Evolutionary conservation across 30 jellyfish, hydroid and myxozoan genomes (phyloP).

Genomic region (Hydra vulgaris): DNA sequence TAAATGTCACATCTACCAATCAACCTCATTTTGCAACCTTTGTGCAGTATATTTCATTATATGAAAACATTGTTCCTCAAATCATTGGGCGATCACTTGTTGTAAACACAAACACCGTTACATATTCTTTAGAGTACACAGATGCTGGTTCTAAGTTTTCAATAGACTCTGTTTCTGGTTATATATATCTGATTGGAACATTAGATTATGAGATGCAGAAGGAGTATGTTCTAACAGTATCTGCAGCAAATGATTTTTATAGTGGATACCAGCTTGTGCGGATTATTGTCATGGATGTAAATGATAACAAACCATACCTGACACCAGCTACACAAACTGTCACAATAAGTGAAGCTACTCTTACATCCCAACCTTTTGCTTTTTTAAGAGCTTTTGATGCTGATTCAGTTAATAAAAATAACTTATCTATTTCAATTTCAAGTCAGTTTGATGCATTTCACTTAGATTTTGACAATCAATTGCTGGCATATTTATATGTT

Average conservation of each 20-base stretch:
- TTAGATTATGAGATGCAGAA: slow-evolving; percentile 47
- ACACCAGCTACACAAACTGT: slow-evolving; percentile 34
- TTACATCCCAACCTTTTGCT: slow-evolving; percentile 22
- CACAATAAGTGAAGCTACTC: slow-evolving; percentile 51
- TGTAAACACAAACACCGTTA: background rate
- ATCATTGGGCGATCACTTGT: slow-evolving; percentile 9
- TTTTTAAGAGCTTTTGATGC: slow-evolving; percentile 58
- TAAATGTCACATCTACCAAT: slow-evolving; percentile 35
- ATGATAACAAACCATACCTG: slow-evolving; percentile 65
- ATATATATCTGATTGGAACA: background rate
- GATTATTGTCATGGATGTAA: slow-evolving; percentile 37
- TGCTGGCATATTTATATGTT: background rate
- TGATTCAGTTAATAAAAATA: slow-evolving; percentile 29
- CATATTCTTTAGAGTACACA: background rate
- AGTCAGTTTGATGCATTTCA: background rate
- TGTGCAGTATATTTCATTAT: background rate
- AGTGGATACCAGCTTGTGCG: slow-evolving; percentile 9
- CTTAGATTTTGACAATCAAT: background rate
- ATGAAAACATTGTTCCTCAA: slow-evolving; percentile 10
- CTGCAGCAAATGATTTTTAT: slow-evolving; percentile 15
- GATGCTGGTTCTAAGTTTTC: background rate
- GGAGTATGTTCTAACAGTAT: slow-evolving; percentile 17
- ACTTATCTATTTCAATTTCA: background rate
- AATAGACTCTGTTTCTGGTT: background rate
- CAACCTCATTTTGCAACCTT: slow-evolving; percentile 18